Evolutionary conservation across 2,797 vertebrate species (phyloP).

Genomic region (Sciurus vulgaris): DNA sequence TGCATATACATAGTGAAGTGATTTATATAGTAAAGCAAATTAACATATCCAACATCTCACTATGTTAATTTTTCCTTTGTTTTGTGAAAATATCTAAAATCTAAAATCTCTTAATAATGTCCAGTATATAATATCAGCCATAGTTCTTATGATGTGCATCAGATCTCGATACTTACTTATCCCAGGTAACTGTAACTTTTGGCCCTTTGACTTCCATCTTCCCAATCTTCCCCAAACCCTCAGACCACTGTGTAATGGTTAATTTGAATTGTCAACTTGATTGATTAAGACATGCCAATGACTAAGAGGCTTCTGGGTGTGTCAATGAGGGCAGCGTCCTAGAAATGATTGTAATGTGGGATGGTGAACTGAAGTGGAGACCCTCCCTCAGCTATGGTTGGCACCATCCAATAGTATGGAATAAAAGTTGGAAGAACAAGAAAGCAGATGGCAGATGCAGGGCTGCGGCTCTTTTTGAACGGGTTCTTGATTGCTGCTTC

Average conservation of each 20-base stretch:
- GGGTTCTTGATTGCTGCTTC: no score
- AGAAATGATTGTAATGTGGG: no score
- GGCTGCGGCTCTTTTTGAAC: no score
- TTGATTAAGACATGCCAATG: no score
- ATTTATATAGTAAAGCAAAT: neutral
- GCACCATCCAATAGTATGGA: no score
- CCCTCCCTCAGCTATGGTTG: no score
- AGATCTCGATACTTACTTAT: neutral
- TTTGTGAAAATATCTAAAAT: neutral
- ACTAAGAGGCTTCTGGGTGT: no score
- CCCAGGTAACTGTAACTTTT: neutral
- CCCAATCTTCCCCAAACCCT: neutral
- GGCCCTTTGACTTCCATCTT: neutral
- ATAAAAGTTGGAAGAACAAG: no score
- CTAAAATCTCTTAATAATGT: neutral
- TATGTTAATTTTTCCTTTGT: neutral
- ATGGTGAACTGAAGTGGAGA: no score
- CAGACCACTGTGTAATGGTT: neutral
- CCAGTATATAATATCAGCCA: neutral
- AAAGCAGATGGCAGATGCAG: no score
- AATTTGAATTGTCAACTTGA: no score
- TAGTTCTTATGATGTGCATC: neutral
- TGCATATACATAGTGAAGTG: neutral
- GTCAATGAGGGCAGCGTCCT: no score
- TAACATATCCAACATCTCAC: neutral